Percentiles rank a stretch among this genome's conserved stretches.
These are phyloP conservation scores for Brachionus rubens DNA, from an alignment of 1,140 invertebrate genomes.

Conservation along the genomic window DNA sequence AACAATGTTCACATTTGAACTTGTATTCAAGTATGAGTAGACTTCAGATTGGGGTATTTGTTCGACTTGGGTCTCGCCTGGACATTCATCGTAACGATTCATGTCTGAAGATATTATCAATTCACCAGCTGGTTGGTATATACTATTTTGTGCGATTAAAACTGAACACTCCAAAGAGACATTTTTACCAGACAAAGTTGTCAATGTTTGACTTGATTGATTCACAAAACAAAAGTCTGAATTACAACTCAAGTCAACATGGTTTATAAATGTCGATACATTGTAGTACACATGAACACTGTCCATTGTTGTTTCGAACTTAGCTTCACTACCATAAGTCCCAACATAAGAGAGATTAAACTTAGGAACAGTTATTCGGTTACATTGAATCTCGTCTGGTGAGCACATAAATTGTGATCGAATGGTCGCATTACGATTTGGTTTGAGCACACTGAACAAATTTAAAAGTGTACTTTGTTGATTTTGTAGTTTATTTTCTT, in stretches of 20 bases:
- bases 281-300: slow-evolving; percentile 12
- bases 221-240: not conserved
- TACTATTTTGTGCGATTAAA: not conserved
- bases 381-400: slow-evolving; percentile 6
- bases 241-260: not conserved
- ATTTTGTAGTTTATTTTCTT: not conserved
- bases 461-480: not conserved
- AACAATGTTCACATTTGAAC: not conserved
- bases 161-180: not conserved
- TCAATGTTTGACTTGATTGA: not conserved
- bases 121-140: not conserved
- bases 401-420: slow-evolving; percentile 28
- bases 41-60: not conserved
- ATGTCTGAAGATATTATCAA: slow-evolving; percentile 7
- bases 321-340: not conserved
- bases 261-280: not conserved
- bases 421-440: not conserved
- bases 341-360: slow-evolving; percentile 16
- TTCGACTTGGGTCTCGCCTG: slow-evolving; percentile 2
- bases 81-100: not conserved
- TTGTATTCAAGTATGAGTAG: not conserved
- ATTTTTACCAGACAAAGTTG: not conserved
- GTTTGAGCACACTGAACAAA: not conserved
- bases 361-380: not conserved
- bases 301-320: not conserved